These are phyloP conservation scores for Malurus melanocephalus DNA, from an alignment of 2,113 vertebrate species.

Conservation along the genomic window DNA sequence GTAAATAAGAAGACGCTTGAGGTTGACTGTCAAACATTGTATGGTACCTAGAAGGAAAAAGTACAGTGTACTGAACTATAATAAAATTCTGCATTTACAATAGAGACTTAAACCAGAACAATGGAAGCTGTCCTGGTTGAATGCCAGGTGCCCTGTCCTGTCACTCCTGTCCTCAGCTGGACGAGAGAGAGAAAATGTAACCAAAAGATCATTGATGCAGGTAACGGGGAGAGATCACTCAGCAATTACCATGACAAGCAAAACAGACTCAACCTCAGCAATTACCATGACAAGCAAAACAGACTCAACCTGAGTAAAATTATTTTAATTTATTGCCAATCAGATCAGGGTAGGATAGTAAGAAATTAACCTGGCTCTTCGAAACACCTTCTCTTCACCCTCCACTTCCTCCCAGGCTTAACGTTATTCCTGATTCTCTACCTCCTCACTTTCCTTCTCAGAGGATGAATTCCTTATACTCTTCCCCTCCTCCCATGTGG, in stretches of 20 bases:
- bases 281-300: not conserved
- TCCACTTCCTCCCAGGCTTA: not conserved
- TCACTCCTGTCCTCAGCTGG: not conserved
- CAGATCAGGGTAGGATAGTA: not conserved
- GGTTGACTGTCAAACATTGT: not conserved
- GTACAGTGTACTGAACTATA: not conserved
- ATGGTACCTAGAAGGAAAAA: not conserved
- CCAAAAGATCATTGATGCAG: not conserved
- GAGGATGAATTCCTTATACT: not conserved
- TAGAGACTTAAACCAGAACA: not conserved
- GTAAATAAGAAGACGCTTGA: not conserved
- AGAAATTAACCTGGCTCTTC: not conserved
- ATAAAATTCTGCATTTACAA: not conserved
- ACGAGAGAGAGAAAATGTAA: not conserved
- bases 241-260: not conserved
- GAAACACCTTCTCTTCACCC: not conserved
- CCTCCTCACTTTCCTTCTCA: not conserved
- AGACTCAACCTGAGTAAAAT: not conserved
- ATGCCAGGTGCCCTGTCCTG: not conserved
- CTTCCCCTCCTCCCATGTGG: not conserved
- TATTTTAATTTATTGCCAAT: not conserved
- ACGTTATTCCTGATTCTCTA: not conserved
- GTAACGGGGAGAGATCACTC: not conserved
- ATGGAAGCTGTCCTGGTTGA: not conserved
- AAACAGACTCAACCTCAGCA: rapidly evolving